Evolutionary conservation across 1,140 invertebrate species (phyloP).

Genomic region (Eupeodes corollae): DNA sequence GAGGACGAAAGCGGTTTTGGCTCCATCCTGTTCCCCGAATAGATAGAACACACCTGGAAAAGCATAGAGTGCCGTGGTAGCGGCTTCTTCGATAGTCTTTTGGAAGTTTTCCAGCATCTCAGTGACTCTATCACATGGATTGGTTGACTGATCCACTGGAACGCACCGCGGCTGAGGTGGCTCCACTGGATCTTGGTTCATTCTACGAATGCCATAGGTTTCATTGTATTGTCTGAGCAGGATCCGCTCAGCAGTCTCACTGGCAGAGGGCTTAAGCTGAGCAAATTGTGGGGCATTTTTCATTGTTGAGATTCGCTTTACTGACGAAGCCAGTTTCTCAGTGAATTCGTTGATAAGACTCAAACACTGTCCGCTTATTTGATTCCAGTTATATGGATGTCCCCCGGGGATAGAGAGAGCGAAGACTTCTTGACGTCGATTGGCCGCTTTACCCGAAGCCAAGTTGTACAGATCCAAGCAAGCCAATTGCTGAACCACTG

Average conservation of each 20-base stretch:
- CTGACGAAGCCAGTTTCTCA: slow-evolving; percentile 44
- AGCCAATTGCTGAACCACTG: slow-evolving; percentile 57
- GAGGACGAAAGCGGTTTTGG: slow-evolving; percentile 50
- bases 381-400: slow-evolving; percentile 70
- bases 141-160: slow-evolving; percentile 18
- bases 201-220: slow-evolving; percentile 38
- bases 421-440: slow-evolving; percentile 50
- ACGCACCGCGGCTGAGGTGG: background rate
- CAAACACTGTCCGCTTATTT: slow-evolving; percentile 48
- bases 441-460: slow-evolving; percentile 42
- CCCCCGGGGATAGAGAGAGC: slow-evolving; percentile 60
- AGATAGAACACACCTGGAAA: slow-evolving; percentile 55
- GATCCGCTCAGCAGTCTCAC: slow-evolving; percentile 21
- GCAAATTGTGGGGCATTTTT: slow-evolving; percentile 13
- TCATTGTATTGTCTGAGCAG: slow-evolving; percentile 33
- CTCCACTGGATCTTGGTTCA: slow-evolving; percentile 2
- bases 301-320: slow-evolving; percentile 34
- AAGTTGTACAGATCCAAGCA: slow-evolving; percentile 54
- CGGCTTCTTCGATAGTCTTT: slow-evolving; percentile 32
- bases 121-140: slow-evolving; percentile 20
- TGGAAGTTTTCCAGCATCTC: slow-evolving; percentile 34
- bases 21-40: slow-evolving; percentile 57
- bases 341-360: slow-evolving; percentile 49
- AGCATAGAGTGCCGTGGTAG: slow-evolving; percentile 37
- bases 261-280: slow-evolving; percentile 14